phyloP scores from a whole-genome alignment of 2,888 invertebrate genomes.

The Eupithecia pulchellata region DNA sequence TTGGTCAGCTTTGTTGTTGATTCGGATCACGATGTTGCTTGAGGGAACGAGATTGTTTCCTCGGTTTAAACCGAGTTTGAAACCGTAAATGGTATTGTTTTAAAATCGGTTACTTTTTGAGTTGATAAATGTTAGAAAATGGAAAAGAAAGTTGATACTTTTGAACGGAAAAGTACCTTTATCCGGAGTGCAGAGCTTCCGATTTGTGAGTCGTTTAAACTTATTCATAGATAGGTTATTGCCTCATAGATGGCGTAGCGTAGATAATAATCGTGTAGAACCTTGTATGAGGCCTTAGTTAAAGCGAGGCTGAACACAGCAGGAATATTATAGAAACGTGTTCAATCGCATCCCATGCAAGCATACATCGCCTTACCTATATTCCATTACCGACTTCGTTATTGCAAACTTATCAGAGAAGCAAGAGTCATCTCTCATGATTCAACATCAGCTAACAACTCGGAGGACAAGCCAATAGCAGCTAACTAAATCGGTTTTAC shows the following conservation, averaged over 20 bases:
- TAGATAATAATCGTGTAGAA: neutral
- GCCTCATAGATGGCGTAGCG: neutral
- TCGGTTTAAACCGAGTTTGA: constrained; percentile 9
- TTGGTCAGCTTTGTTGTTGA: constrained; percentile 49
- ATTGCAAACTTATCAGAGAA: constrained; percentile 38
- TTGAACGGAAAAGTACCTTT: neutral
- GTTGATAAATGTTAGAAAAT: neutral
- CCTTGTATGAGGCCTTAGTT: neutral
- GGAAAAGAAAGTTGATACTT: neutral
- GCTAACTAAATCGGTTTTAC: constrained; percentile 17
- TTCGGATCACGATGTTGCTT: constrained; percentile 35
- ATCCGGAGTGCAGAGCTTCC: neutral
- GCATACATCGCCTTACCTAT: constrained; percentile 12
- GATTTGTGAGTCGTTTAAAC: neutral
- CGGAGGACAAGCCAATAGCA: constrained; percentile 29
- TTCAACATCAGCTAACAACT: constrained; percentile 42
- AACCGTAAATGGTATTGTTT: constrained; percentile 17
- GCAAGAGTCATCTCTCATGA: constrained; percentile 42
- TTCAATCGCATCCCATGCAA: constrained; percentile 19
- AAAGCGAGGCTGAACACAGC: neutral
- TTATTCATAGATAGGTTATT: neutral
- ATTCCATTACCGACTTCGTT: constrained; percentile 40
- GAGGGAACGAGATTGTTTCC: constrained; percentile 28
- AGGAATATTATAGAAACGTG: constrained; percentile 10
- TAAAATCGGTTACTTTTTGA: constrained; percentile 9